Evolutionary conservation across 1,140 invertebrate species (phyloP).

Genomic region (Dreissena polymorpha): DNA sequence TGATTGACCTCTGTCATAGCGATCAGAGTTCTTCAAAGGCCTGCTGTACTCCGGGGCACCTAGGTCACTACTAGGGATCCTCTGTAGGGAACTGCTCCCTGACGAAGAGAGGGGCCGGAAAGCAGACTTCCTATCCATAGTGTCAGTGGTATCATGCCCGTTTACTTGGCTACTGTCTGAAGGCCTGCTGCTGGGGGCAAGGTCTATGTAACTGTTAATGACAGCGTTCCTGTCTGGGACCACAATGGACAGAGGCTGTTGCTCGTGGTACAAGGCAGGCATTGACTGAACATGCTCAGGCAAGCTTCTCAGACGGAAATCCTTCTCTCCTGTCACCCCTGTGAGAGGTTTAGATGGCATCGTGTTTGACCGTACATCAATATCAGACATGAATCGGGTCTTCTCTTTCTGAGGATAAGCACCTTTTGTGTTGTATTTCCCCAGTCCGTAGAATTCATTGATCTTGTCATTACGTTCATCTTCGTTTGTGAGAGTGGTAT

Average conservation of each 20-base stretch:
- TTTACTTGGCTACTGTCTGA: neutral
- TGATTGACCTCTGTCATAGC: slow-evolving; percentile 22
- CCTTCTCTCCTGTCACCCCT: slow-evolving; percentile 49
- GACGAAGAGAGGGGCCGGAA: slow-evolving; percentile 28
- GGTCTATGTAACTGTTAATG: slow-evolving; percentile 32
- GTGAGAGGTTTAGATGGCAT: slow-evolving; percentile 28
- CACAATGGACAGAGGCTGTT: slow-evolving; percentile 36
- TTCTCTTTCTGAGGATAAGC: slow-evolving; percentile 7
- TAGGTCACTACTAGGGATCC: slow-evolving; percentile 35
- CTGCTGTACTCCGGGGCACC: slow-evolving; percentile 6
- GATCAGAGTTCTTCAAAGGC: slow-evolving; percentile 13
- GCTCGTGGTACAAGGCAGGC: slow-evolving; percentile 50
- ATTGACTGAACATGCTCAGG: slow-evolving; percentile 53
- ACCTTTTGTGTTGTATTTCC: slow-evolving; percentile 45
- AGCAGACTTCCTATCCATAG: slow-evolving; percentile 41
- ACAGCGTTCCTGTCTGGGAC: slow-evolving; percentile 13
- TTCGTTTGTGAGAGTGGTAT: slow-evolving; percentile 48
- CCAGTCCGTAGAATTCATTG: slow-evolving; percentile 49
- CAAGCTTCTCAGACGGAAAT: slow-evolving; percentile 46
- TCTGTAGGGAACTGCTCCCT: slow-evolving; percentile 32
- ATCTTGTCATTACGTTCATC: slow-evolving; percentile 50
- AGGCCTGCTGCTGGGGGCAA: neutral
- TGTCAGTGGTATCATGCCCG: slow-evolving; percentile 2
- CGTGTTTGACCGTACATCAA: slow-evolving; percentile 50
- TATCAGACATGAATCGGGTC: slow-evolving; percentile 45